Percentiles rank a stretch among this genome's conserved stretches.
Conservation (phyloP, 1,140 invertebrate species). For the Brachionus rotundiformis region DNA sequence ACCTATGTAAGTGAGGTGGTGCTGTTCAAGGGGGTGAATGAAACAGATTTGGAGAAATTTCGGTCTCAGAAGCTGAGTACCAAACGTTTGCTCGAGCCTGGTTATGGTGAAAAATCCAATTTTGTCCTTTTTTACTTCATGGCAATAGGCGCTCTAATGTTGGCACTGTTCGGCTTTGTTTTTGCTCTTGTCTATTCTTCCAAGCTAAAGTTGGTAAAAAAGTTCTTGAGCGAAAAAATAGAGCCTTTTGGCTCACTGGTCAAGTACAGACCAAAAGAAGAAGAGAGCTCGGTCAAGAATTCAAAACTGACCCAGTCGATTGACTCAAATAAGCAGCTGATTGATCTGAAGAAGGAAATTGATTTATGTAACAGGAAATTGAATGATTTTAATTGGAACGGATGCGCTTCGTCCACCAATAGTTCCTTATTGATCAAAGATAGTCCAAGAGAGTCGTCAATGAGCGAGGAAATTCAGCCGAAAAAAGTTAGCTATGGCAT, state of each 20-base stretch:
- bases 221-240: constrained; percentile 13
- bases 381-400: constrained; percentile 24
- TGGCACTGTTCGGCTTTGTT: not conserved
- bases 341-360: constrained; percentile 18
- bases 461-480: not conserved
- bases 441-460: not conserved
- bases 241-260: not conserved
- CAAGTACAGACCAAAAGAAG: not conserved
- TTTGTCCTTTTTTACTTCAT: constrained; percentile 11
- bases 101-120: not conserved
- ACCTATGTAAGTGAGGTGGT: not conserved
- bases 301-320: not conserved
- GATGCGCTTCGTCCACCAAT: constrained; percentile 7
- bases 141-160: not conserved
- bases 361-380: constrained; percentile 24
- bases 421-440: constrained; percentile 24
- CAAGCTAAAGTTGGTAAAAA: not conserved
- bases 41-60: not conserved
- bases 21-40: not conserved
- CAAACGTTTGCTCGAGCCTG: not conserved
- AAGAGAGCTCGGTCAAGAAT: not conserved
- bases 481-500: constrained; percentile 36
- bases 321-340: constrained; percentile 1
- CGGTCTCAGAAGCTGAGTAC: not conserved
- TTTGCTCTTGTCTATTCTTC: constrained; percentile 20